phyloP scores from a whole-genome alignment of 2,113 vertebrate genomes.

The Notothenia rossii region DNA sequence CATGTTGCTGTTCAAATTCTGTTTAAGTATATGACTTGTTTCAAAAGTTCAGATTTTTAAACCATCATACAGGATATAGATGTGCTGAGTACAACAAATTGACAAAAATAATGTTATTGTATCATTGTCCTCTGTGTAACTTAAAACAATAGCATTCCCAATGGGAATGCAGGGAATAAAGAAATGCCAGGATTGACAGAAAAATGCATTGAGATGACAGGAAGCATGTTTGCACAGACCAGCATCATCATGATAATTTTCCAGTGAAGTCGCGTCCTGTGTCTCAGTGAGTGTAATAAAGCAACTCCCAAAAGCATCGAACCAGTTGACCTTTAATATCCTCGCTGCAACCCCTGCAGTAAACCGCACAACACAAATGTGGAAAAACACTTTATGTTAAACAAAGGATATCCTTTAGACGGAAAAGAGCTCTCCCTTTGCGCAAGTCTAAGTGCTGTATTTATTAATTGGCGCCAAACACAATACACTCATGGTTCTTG shows the following conservation, averaged over 20 bases:
- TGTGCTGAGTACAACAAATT: neutral
- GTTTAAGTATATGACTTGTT: neutral
- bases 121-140: neutral
- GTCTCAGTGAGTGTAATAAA: conserved; percentile 37
- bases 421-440: conserved; percentile 55
- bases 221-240: conserved; percentile 31
- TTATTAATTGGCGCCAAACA: conserved; percentile 75
- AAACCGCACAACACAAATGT: conserved; percentile 56
- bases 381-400: conserved; percentile 79
- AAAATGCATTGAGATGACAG: conserved; percentile 26
- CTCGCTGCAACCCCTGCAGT: conserved; percentile 31
- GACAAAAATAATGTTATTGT: neutral
- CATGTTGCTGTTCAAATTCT: neutral
- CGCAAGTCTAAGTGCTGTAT: conserved; percentile 55
- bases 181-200: conserved; percentile 30
- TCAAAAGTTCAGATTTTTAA: too few relatives aligned
- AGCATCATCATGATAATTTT: conserved; percentile 12
- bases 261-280: conserved; percentile 28
- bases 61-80: neutral
- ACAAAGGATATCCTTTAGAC: conserved; percentile 84
- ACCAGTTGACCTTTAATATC: conserved; percentile 47
- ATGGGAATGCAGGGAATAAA: neutral
- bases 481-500: conserved; percentile 52
- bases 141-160: conserved; percentile 10
- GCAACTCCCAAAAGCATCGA: conserved; percentile 28